phyloP scores from a whole-genome alignment of 2,113 vertebrate species.

The Puma concolor region DNA sequence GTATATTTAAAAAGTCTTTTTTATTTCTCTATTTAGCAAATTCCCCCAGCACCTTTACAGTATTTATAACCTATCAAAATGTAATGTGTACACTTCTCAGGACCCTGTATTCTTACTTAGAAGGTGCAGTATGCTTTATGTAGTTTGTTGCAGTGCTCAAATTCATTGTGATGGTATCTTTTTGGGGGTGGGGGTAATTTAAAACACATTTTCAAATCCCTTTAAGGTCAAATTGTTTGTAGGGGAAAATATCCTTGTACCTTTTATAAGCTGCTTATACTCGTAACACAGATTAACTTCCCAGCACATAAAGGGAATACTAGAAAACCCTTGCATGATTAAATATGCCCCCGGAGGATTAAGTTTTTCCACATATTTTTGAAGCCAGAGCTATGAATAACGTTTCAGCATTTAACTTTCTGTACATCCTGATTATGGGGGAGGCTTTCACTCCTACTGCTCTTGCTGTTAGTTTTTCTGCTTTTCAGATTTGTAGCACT shows the following conservation, averaged over 20 bases:
- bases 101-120: not conserved
- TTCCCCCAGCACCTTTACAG: not conserved
- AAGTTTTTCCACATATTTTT: constrained; percentile 60
- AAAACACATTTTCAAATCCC: constrained; percentile 20
- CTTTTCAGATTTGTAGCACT: not conserved
- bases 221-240: constrained; percentile 40
- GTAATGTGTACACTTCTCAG: not conserved
- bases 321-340: not conserved
- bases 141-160: not conserved
- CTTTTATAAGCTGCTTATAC: constrained; percentile 59
- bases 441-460: not conserved
- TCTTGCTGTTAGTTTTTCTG: constrained; percentile 24
- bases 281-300: constrained; percentile 19
- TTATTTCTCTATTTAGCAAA: not conserved
- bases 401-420: constrained; percentile 49
- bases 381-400: constrained; percentile 52
- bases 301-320: constrained; percentile 37
- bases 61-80: not conserved
- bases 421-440: not conserved
- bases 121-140: not conserved
- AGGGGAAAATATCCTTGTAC: not conserved
- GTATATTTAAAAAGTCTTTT: not conserved
- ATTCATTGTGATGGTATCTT: not conserved
- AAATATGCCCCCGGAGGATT: constrained; percentile 43
- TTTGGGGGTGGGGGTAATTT: not conserved